These are phyloP conservation scores for Alauda arvensis DNA, from an alignment of 2,797 vertebrate species.

Conservation along the genomic window DNA sequence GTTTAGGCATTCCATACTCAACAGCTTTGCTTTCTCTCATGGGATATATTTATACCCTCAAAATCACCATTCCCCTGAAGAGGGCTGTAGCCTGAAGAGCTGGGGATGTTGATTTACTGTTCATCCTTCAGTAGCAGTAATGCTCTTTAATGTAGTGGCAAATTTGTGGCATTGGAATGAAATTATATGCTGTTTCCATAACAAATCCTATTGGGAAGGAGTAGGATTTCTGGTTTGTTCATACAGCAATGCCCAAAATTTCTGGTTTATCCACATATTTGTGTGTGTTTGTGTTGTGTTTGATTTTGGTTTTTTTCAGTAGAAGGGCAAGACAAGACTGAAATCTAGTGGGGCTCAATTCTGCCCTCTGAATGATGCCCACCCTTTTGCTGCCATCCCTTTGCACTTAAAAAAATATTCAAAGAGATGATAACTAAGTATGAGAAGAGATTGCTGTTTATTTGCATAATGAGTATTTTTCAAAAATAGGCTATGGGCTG, in stretches of 20 bases:
- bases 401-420: background rate
- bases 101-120: background rate
- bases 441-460: background rate
- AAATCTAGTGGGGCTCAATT: background rate
- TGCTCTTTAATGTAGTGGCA: conserved; percentile 21
- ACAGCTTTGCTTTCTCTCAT: conserved; percentile 2
- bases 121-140: conserved; percentile 38
- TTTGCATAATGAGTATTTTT: background rate
- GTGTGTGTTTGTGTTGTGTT: background rate
- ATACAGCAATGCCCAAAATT: conserved; percentile 1
- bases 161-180: conserved; percentile 31
- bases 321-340: background rate
- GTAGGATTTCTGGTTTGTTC: conserved; percentile 45
- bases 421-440: background rate
- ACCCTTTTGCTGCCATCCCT: background rate
- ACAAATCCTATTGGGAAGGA: conserved; percentile 51
- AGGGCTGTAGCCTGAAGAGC: conserved; percentile 5
- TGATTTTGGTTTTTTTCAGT: background rate
- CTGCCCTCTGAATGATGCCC: background rate
- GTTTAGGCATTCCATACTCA: conserved; percentile 15
- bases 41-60: conserved; percentile 22
- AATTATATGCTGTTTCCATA: conserved; percentile 51
- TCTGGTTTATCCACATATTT: background rate
- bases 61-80: background rate
- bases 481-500: background rate